phyloP scores from a whole-genome alignment of 37 sponge, comb jelly and placozoan genomes.

The Eunapius fragilis region DNA sequence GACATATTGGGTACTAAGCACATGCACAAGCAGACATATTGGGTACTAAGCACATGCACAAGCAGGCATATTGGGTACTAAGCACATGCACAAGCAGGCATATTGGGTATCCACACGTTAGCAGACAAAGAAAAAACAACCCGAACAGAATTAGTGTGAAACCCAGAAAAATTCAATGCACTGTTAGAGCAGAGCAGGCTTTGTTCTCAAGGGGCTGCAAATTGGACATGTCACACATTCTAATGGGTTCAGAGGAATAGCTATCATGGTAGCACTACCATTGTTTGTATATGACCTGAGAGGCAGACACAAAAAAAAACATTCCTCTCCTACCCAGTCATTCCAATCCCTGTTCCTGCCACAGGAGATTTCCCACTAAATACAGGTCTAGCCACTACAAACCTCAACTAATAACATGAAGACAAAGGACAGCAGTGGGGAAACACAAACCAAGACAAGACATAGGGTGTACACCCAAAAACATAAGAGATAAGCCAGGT shows the following conservation, averaged over 20 bases:
- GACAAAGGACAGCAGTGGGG: background rate
- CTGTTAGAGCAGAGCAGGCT: background rate
- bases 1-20: no score
- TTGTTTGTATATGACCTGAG: background rate
- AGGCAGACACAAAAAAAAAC: background rate
- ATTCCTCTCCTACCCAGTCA: background rate
- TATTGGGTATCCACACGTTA: no score
- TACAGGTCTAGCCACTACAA: background rate
- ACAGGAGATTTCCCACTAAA: background rate
- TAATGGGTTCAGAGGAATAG: background rate
- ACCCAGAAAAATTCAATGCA: background rate
- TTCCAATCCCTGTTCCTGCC: background rate
- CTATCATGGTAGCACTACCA: background rate
- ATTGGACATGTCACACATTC: background rate
- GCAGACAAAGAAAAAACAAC: background rate
- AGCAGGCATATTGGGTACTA: no score
- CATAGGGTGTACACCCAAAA: no score
- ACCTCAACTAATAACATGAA: no score
- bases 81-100: no score
- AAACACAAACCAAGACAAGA: no score
- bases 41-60: no score
- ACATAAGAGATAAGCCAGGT: no score
- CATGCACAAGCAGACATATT: no score
- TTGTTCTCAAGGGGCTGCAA: background rate
- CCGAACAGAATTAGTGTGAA: background rate